phyloP scores from a whole-genome alignment of 2,113 vertebrate species.

The Zosterops lateralis region DNA sequence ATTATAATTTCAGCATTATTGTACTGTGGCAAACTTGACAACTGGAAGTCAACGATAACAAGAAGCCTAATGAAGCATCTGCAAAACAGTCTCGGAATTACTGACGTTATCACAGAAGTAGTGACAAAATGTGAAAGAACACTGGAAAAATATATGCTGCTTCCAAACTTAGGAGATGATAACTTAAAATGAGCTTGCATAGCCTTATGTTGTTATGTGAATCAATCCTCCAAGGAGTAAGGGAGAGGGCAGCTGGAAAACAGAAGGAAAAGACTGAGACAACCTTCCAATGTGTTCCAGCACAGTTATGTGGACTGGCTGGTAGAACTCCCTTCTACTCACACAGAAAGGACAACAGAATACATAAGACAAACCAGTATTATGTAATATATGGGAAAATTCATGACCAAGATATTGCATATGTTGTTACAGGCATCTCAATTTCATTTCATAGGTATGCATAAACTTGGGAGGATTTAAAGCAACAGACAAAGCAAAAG shows the following conservation, averaged over 20 bases:
- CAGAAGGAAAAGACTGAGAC: not conserved
- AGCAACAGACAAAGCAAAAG: not conserved
- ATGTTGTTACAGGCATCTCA: not conserved
- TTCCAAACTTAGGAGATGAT: not conserved
- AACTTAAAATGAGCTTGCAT: not conserved
- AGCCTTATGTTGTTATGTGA: not conserved
- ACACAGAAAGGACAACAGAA: not conserved
- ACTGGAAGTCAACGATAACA: not conserved
- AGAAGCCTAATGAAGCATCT: conserved; percentile 16
- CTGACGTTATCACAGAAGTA: not conserved
- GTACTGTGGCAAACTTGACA: not conserved
- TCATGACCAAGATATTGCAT: not conserved
- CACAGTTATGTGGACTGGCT: not conserved
- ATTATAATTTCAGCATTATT: conserved; percentile 24
- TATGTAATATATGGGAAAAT: not conserved
- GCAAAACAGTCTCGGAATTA: not conserved
- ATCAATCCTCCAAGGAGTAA: not conserved
- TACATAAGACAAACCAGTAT: not conserved
- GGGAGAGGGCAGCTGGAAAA: not conserved
- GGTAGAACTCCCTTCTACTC: not conserved
- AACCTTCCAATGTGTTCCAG: accelerated
- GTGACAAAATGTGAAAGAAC: not conserved
- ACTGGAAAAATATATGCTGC: not conserved
- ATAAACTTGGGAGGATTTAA: not conserved
- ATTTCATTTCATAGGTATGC: not conserved